Evolutionary conservation across 2,113 vertebrate species (phyloP).

Genomic region (Penelope pileata): DNA sequence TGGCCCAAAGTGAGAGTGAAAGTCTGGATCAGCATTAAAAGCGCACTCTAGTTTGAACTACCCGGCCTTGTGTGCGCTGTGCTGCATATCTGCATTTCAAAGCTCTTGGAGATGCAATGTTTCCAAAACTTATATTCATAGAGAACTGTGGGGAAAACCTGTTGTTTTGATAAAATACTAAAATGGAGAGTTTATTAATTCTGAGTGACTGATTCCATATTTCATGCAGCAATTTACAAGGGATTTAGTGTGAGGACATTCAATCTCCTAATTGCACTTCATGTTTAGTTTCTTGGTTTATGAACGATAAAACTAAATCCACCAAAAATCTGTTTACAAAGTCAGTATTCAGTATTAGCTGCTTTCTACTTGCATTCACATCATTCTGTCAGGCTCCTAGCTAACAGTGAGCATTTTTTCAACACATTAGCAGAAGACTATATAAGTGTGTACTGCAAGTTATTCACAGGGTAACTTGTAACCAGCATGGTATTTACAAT

Average conservation of each 20-base stretch:
- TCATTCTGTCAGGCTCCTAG: constrained; percentile 4
- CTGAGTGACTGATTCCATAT: not conserved
- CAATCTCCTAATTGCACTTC: constrained; percentile 10
- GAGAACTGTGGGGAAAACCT: not conserved
- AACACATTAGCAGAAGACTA: not conserved
- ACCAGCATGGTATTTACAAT: constrained; percentile 41
- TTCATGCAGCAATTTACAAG: not conserved
- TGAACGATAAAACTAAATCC: not conserved
- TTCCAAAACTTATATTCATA: not conserved
- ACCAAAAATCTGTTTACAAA: constrained; percentile 30
- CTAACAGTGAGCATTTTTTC: not conserved
- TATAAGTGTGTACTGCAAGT: not conserved
- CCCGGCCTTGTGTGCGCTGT: not conserved
- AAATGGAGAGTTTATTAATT: not conserved
- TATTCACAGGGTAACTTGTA: constrained; percentile 13
- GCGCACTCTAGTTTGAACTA: not conserved
- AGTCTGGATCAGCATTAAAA: not conserved
- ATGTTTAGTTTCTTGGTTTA: constrained; percentile 1
- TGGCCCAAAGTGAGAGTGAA: not conserved
- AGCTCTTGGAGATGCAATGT: not conserved
- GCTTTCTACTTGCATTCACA: not conserved
- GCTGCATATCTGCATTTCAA: not conserved
- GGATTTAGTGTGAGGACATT: not conserved
- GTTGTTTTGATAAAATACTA: not conserved
- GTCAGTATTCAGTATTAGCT: not conserved